These are phyloP conservation scores for Habroteleia sp. DNA, from an alignment of 2,888 invertebrate species.

Conservation along the genomic window DNA sequence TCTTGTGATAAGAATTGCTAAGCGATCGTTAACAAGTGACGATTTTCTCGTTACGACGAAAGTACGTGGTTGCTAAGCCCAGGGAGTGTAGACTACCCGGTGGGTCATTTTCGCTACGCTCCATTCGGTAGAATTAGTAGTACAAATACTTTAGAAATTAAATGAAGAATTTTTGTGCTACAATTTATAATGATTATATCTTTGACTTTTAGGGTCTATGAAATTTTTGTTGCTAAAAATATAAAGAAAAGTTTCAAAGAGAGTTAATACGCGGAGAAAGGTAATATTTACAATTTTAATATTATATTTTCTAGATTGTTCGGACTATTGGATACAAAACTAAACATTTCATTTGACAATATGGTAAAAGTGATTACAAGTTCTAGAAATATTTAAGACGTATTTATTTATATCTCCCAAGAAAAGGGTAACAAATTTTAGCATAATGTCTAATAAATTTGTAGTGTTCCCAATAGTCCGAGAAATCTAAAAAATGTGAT, in stretches of 20 bases:
- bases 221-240: conserved; percentile 21
- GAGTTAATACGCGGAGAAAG: conserved; percentile 4
- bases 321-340: no score
- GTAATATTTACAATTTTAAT: no score
- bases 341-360: no score
- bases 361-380: no score
- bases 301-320: no score
- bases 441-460: no score
- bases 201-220: conserved; percentile 16
- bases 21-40: conserved; percentile 29
- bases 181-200: conserved; percentile 30
- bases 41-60: conserved; percentile 41
- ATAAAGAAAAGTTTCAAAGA: no score
- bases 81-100: conserved; percentile 36
- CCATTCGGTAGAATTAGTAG: conserved; percentile 14
- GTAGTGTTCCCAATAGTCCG: no score
- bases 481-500: no score
- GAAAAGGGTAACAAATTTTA: no score
- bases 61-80: conserved; percentile 45
- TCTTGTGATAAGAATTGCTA: conserved; percentile 43
- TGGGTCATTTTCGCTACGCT: conserved; percentile 27
- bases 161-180: conserved; percentile 38
- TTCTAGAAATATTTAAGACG: no score
- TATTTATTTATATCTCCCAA: no score
- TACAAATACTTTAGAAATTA: conserved; percentile 20